Base-by-base conservation (phyloP, 2,113 vertebrate species). In the Chinchilla lanigera region DNA sequence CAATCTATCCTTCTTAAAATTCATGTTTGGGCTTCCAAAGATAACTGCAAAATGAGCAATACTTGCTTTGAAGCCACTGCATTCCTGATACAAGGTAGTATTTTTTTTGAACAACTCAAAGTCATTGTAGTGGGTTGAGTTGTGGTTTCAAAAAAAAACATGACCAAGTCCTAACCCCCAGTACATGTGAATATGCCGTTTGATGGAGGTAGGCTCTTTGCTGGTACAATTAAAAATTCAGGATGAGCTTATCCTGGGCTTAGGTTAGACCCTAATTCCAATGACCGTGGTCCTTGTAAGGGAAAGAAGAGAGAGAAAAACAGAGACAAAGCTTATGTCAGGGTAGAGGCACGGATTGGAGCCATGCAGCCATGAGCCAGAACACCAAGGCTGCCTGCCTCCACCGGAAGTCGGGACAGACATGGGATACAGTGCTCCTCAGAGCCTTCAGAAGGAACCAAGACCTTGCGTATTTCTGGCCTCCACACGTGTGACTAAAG, bases 81-180 rank as follows among this genome's bases (percentile, higher is more conserved):
- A 67, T 63, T 82, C 38, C 6, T 35, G 33, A 41, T 65, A 52
- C 41, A 47, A 35, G 67, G 81, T 24, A 47, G 50, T 50, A 30
- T 33, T 93, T 93, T 65, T 5, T 92, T 93, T 94, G 60, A 87
- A 94, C 81, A 96, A 35, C 38, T 90, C 60, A 58, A 82, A 67
- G 35, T 95, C 67, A 65, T 26, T 47, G 16, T 30, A n/a, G 16
- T 71, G n/a, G 67, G 3, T 58, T 88, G 14, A 84, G 61, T 56
- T 8, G 3, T 61, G 20, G 85, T 60, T 38, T 41, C 8, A 41
- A n/a, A 86, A 56, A 95, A 17, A 92, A 17, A 6, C 19, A 33
- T 38, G 17, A 20, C 28, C 52, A 50, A 80, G 61, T 92, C 35
- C 19, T 89, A 65, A 38, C 47, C 28, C 24, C 28, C 10, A 3